A percentile compares a stretch with the other conserved stretches of the same genome.
Evolutionary conservation across 2,888 invertebrate genomes (phyloP).

Genomic region (Lamellibrachia columna): DNA sequence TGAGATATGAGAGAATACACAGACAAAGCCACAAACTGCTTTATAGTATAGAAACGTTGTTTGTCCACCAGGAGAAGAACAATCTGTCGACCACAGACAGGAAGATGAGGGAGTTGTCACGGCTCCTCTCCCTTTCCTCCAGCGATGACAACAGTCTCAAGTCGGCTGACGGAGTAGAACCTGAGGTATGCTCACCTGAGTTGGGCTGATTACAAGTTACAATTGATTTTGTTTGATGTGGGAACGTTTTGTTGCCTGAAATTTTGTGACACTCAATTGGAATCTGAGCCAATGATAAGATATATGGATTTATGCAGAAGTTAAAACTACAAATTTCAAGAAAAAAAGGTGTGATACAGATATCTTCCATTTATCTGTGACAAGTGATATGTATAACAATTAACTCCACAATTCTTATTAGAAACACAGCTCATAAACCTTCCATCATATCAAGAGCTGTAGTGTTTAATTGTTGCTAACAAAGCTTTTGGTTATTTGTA

Average conservation of each 20-base stretch:
- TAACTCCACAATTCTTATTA: background rate
- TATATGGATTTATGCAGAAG: too few species aligned
- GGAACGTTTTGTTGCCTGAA: background rate
- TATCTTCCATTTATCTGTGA: background rate
- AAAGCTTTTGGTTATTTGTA: background rate
- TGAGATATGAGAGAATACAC: too few species aligned
- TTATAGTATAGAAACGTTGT: too few species aligned
- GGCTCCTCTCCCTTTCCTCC: slow-evolving; percentile 23
- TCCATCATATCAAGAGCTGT: background rate
- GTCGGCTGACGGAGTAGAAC: slow-evolving; percentile 65
- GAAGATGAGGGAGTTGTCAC: slow-evolving; percentile 32
- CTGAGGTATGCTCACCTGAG: background rate
- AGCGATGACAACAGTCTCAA: background rate
- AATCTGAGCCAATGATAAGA: too few species aligned
- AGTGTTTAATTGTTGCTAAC: background rate
- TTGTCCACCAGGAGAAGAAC: slow-evolving; percentile 28
- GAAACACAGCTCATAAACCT: background rate
- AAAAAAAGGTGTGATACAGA: background rate
- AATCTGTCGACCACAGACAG: slow-evolving; percentile 32
- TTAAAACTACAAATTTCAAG: too few species aligned
- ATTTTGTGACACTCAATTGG: too few species aligned
- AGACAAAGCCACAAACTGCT: too few species aligned
- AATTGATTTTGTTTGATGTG: background rate
- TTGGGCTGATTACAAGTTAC: background rate
- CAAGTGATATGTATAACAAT: background rate